These are phyloP conservation scores for Mesocentrotus franciscanus DNA, from an alignment of 53 echinoderm and acorn worm species.

Conservation along the genomic window DNA sequence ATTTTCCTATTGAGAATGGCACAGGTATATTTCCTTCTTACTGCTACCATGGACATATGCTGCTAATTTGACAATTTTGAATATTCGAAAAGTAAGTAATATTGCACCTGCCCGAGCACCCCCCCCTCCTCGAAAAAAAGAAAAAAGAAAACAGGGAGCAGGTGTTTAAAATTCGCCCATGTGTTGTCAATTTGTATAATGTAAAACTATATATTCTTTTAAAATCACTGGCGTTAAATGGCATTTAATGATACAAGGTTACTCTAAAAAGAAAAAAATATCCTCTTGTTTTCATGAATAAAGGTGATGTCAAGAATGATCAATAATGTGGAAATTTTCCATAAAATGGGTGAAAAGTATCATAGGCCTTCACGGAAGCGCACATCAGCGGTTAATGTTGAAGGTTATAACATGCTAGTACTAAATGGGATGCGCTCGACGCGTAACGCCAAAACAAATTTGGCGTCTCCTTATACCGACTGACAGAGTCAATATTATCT, in stretches of 20 bases:
- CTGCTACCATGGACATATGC: too few species aligned
- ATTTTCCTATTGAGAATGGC: too few species aligned
- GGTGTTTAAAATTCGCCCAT: too few species aligned
- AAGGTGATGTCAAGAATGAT: neutral
- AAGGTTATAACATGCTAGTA: neutral
- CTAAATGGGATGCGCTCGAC: constrained; percentile 28
- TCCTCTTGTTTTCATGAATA: neutral
- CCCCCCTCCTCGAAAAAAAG: too few species aligned
- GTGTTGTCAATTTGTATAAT: too few species aligned
- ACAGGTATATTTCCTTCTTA: too few species aligned
- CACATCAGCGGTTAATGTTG: constrained; percentile 10
- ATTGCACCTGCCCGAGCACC: too few species aligned
- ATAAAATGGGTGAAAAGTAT: constrained; percentile 17
- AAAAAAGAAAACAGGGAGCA: too few species aligned
- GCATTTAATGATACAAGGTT: neutral
- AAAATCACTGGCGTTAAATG: neutral
- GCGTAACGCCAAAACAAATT: constrained; percentile 61
- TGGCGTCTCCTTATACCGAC: constrained; percentile 37
- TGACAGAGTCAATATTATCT: constrained; percentile 57
- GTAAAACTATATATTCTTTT: neutral
- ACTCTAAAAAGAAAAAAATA: too few species aligned
- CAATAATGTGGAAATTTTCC: neutral
- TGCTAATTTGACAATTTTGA: too few species aligned
- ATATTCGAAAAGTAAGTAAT: too few species aligned
- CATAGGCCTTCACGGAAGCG: neutral